Evolutionary conservation across 2,113 vertebrate species (phyloP).

Genomic region (Oophaga pumilio): DNA sequence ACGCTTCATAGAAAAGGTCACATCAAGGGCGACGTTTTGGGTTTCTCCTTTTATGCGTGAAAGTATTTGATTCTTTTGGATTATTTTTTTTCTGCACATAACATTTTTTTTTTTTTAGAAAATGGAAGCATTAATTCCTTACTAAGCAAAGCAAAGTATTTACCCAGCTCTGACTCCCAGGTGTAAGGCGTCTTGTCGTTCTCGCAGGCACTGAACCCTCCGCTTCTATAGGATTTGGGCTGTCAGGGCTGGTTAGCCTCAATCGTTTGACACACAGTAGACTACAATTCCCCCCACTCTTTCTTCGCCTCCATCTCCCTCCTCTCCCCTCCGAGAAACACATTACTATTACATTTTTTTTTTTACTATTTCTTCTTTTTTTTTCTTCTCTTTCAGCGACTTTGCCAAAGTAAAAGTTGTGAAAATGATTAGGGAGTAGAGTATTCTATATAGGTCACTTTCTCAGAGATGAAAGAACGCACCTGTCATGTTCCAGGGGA

Average conservation of each 20-base stretch:
- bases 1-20: too few species aligned
- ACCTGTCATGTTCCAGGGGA: slow-evolving; percentile 12
- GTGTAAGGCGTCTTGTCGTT: background rate
- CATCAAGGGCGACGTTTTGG: too few species aligned
- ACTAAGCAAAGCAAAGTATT: background rate
- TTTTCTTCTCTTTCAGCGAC: background rate
- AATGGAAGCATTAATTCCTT: background rate
- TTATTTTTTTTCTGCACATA: background rate
- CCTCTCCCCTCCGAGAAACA: background rate
- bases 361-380: background rate
- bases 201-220: background rate
- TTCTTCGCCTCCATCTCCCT: background rate
- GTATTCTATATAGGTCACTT: background rate
- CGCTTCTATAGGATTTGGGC: background rate
- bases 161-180: background rate
- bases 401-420: slow-evolving; percentile 38
- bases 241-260: slow-evolving; percentile 35
- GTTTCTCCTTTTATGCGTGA: background rate
- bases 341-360: background rate
- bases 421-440: background rate
- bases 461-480: background rate
- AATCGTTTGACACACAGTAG: background rate
- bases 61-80: background rate
- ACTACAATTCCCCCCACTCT: background rate
- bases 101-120: background rate